phyloP scores from a whole-genome alignment of 2,113 vertebrate species.

The Paralichthys olivaceus region DNA sequence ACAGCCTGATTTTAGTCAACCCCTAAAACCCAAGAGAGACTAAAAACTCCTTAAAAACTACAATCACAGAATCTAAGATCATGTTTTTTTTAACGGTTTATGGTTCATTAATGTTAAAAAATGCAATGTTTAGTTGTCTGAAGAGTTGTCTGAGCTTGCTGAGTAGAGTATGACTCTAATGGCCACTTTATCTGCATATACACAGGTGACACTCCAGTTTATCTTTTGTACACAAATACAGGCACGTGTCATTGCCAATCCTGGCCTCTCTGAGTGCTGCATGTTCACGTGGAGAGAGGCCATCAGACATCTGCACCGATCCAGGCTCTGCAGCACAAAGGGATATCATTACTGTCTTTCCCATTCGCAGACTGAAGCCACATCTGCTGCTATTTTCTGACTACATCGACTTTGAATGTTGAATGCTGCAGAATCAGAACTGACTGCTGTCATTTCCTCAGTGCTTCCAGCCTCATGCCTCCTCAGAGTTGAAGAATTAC shows the following conservation, averaged over 20 bases:
- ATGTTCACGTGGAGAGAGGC: slow-evolving; percentile 34
- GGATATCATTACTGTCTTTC: slow-evolving; percentile 19
- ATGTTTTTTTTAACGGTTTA: too few relatives aligned
- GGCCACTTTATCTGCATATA: slow-evolving; percentile 53
- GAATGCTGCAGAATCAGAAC: not conserved
- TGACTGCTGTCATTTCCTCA: slow-evolving; percentile 2
- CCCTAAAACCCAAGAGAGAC: too few relatives aligned
- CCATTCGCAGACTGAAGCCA: slow-evolving; percentile 8
- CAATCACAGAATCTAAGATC: too few relatives aligned
- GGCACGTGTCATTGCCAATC: slow-evolving; percentile 41
- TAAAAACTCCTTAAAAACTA: too few relatives aligned
- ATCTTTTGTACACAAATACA: slow-evolving; percentile 65
- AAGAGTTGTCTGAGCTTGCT: slow-evolving; percentile 18
- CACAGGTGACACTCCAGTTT: slow-evolving; percentile 52
- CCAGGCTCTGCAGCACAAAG: slow-evolving; percentile 19
- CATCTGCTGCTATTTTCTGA: not conserved
- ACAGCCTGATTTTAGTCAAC: not conserved
- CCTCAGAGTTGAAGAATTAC: not conserved
- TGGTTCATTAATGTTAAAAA: too few relatives aligned
- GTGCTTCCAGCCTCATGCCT: not conserved
- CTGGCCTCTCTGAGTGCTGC: slow-evolving; percentile 26
- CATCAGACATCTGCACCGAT: slow-evolving; percentile 27
- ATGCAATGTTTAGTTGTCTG: too few relatives aligned
- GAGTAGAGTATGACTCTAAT: slow-evolving; percentile 43
- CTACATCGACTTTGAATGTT: not conserved